A percentile compares a stretch with the other conserved stretches of the same genome.
Evolutionary conservation across 2,797 vertebrate species (phyloP).

Genomic region (Oryzias dopingdopingensis): DNA sequence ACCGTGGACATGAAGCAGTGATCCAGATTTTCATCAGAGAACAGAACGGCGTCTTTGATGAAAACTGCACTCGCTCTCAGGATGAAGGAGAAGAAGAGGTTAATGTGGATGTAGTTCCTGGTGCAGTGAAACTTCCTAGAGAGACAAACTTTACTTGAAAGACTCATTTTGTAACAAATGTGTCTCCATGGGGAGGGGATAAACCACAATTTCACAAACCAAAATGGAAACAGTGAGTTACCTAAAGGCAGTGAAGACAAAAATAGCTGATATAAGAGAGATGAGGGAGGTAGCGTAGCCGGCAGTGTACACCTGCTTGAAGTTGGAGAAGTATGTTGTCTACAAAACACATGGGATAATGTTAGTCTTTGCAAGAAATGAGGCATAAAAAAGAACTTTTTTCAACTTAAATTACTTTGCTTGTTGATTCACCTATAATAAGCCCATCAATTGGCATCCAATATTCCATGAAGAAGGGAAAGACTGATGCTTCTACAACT

Average conservation of each 20-base stretch:
- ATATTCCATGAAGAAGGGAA: too few relatives aligned
- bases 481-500: too few relatives aligned
- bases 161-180: neutral
- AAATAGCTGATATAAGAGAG: slow-evolving; percentile 75
- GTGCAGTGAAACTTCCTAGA: slow-evolving; percentile 89
- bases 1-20: slow-evolving; percentile 89
- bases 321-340: slow-evolving; percentile 82
- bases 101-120: slow-evolving; percentile 91
- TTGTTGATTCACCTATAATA: too few relatives aligned
- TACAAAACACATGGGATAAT: slow-evolving; percentile 36
- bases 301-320: slow-evolving; percentile 78
- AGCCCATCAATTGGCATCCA: too few relatives aligned
- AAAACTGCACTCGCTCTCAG: slow-evolving; percentile 86
- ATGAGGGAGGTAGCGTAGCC: slow-evolving; percentile 80
- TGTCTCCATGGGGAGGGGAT: neutral
- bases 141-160: neutral
- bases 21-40: slow-evolving; percentile 83
- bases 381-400: too few relatives aligned
- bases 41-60: slow-evolving; percentile 85
- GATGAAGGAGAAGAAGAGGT: slow-evolving; percentile 89
- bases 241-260: slow-evolving; percentile 80
- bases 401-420: too few relatives aligned
- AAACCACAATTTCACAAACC: neutral
- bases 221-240: slow-evolving; percentile 18
- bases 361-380: too few relatives aligned